Evolutionary conservation across 2,797 vertebrate genomes (phyloP).

Genomic region (Hirundo rustica): DNA sequence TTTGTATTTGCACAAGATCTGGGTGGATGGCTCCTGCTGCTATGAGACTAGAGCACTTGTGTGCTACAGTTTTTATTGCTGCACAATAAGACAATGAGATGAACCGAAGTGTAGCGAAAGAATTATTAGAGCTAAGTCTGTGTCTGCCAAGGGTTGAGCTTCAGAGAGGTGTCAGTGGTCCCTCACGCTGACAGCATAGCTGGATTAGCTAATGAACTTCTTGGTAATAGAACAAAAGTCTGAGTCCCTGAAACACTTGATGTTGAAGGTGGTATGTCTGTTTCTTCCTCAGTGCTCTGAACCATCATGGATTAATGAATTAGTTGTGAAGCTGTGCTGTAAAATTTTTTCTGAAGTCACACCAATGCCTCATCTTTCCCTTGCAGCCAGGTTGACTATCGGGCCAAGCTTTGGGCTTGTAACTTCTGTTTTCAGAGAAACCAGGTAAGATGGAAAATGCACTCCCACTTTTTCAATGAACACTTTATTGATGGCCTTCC

Average conservation of each 20-base stretch:
- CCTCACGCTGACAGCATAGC: neutral
- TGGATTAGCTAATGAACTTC: neutral
- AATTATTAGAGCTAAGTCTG: neutral
- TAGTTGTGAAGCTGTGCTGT: neutral
- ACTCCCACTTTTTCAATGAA: neutral
- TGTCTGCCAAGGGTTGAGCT: neutral
- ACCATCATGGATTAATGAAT: neutral
- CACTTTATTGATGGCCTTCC: neutral
- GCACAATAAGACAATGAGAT: neutral
- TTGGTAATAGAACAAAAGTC: neutral
- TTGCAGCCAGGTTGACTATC: conserved; percentile 93
- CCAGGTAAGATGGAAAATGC: conserved; percentile 80
- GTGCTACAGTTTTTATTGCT: neutral
- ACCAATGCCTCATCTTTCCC: neutral
- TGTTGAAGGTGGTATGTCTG: neutral
- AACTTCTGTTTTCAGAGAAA: conserved; percentile 99
- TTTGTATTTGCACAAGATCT: neutral
- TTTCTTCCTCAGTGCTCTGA: neutral
- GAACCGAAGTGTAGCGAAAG: neutral
- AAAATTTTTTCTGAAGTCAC: neutral
- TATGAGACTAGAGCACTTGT: neutral
- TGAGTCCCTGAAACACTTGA: neutral
- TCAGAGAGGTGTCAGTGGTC: neutral
- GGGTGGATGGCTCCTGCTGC: neutral
- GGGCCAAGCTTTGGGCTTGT: conserved; percentile 97